Evolutionary conservation across 2,113 vertebrate genomes (phyloP), one percentile per base, ranked within the genome.

Genomic region (Lates calcarifer): DNA sequence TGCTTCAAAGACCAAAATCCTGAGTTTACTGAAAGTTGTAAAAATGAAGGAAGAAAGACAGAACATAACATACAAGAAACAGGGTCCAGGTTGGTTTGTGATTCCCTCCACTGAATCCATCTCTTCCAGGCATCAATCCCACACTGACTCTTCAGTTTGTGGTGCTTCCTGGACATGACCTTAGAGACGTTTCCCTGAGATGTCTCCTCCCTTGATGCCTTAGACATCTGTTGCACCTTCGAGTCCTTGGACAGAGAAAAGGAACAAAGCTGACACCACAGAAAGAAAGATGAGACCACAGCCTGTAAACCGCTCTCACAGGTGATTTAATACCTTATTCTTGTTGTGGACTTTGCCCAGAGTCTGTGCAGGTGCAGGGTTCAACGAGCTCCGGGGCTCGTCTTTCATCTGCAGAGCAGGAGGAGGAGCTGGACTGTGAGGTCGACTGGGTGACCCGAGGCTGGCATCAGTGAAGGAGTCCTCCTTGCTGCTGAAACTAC

Each of bases 51-150:
- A 12, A 26, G 6, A 33, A 4, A 5, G 0, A 71, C 17, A 0
- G 14, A n/a, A n/a, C n/a, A n/a, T n/a, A n/a, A 89, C 94, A 66
- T 84, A 95, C 94, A 78, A 82, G 91, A 96, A 90, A 79, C 94
- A 88, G 37, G 94, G 87, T 94, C 95, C 79, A 95, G 88, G 1
- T 96, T 91, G 64, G 96, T 95, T 90, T 96, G 96, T 0, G 94
- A 79, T 0, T 96, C 95, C 88, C 97, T 97, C 96, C 96, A 96
- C 17, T 96, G 95, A 83, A 97, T 96, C 97, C 97, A 99, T 85
- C 95, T 95, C 94, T 94, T 97, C 98, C 97, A 99, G 65, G 97
- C 96, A 0, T 97, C 96, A 7, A 97, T 94, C 14, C 98, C 98
- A 0, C 96, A 96, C 87, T 94, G 95, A 31, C 95, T 95, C 63